phyloP scores from a whole-genome alignment of 2,797 vertebrate species.

The Clarias pachynema region DNA sequence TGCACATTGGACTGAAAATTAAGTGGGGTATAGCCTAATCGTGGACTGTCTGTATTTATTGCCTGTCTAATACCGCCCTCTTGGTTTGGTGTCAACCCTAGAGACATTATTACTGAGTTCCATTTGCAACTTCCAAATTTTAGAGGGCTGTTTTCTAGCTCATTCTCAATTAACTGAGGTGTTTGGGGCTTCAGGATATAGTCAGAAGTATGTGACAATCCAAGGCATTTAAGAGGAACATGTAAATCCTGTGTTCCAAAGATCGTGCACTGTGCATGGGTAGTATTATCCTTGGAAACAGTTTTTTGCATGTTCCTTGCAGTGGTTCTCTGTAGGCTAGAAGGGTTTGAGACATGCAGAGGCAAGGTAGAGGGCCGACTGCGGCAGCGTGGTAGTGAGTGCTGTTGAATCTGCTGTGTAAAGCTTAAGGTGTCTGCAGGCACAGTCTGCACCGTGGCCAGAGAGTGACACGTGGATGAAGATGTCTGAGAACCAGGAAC shows the following conservation, averaged over 20 bases:
- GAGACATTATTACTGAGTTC: conserved; percentile 76
- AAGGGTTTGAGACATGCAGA: conserved; percentile 61
- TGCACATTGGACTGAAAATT: conserved; percentile 66
- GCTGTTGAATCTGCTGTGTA: conserved; percentile 80
- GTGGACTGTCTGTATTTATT: conserved; percentile 67
- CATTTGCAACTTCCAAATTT: conserved; percentile 65
- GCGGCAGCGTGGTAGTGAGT: conserved; percentile 79
- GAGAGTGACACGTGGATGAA: conserved; percentile 76
- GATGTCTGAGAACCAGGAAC: conserved; percentile 76
- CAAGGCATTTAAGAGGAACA: conserved; percentile 59
- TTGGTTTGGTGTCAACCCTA: conserved; percentile 76
- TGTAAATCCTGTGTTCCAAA: conserved; percentile 63
- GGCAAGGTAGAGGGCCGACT: conserved; percentile 75
- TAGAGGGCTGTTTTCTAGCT: conserved; percentile 51
- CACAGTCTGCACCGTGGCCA: conserved; percentile 77
- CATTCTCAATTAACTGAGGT: conserved; percentile 63
- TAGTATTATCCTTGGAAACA: conserved; percentile 59
- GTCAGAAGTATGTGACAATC: conserved; percentile 52
- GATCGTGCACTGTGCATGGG: conserved; percentile 60
- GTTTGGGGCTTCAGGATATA: conserved; percentile 63
- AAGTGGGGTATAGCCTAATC: conserved; percentile 72
- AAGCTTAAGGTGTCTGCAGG: conserved; percentile 80
- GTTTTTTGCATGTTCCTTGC: conserved; percentile 54
- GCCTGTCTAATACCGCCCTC: conserved; percentile 60
- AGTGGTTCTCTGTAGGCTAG: conserved; percentile 68